phyloP scores from a whole-genome alignment of 1,140 invertebrate genomes.

The Melanaphis sacchari region DNA sequence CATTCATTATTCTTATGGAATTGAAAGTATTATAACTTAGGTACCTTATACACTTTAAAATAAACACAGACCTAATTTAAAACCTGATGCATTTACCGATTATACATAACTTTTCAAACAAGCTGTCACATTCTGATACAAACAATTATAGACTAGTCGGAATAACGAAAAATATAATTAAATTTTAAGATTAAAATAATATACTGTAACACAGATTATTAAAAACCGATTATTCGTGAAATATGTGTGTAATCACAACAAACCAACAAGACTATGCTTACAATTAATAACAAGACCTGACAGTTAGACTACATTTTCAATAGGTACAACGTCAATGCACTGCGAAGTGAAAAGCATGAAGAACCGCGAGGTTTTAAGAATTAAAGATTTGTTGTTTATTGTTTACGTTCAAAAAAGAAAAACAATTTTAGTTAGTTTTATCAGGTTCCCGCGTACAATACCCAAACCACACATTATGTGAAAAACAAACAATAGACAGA shows the following conservation, averaged over 20 bases:
- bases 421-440: slow-evolving; percentile 32
- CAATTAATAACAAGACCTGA: background rate
- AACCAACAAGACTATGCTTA: background rate
- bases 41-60: background rate
- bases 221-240: background rate
- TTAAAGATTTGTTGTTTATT: background rate
- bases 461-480: slow-evolving; percentile 35
- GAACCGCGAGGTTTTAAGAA: background rate
- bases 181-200: background rate
- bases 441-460: slow-evolving; percentile 50
- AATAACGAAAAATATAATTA: background rate
- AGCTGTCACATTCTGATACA: background rate
- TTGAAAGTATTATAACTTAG: background rate
- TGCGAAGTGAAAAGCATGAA: background rate
- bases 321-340: background rate
- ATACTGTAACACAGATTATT: background rate
- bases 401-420: background rate
- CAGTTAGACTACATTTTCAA: background rate
- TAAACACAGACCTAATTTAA: background rate
- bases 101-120: background rate
- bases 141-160: too few relatives aligned
- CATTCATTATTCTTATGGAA: background rate
- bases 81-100: background rate
- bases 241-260: background rate
- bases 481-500: slow-evolving; percentile 48